Percentiles rank a stretch among this genome's conserved stretches.
Conservation (phyloP, 2,888 invertebrate genomes). For the Stenotaenia linearis region DNA sequence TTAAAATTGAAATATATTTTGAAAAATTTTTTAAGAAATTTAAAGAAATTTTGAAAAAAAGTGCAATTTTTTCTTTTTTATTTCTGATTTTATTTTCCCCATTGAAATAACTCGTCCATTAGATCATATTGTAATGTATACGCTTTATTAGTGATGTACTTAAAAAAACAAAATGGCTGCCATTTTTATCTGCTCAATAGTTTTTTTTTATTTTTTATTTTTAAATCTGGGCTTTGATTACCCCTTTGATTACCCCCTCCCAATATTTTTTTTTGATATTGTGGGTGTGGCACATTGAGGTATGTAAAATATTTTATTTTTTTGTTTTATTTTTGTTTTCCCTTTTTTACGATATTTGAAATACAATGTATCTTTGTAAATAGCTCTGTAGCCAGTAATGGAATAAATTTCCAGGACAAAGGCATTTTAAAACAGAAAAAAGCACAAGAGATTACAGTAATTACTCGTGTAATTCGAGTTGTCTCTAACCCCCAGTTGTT, state of each 20-base stretch:
- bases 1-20: no score
- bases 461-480: not conserved
- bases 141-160: not conserved
- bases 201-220: constrained; percentile 6
- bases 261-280: no score
- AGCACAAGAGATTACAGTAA: not conserved
- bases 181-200: constrained; percentile 7
- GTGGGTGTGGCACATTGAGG: constrained; percentile 21
- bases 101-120: not conserved
- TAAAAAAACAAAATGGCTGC: not conserved
- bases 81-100: no score
- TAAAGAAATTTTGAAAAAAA: no score
- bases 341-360: not conserved
- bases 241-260: no score
- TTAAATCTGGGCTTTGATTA: not conserved
- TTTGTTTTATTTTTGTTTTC: not conserved
- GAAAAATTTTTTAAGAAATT: no score
- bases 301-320: constrained; percentile 22
- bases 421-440: not conserved
- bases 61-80: no score
- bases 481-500: no score
- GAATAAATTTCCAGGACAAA: constrained; percentile 30
- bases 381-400: not conserved
- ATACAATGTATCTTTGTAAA: constrained; percentile 27
- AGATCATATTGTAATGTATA: not conserved